These are phyloP conservation scores for Arion vulgaris DNA, from an alignment of 1,140 invertebrate genomes.

Conservation along the genomic window DNA sequence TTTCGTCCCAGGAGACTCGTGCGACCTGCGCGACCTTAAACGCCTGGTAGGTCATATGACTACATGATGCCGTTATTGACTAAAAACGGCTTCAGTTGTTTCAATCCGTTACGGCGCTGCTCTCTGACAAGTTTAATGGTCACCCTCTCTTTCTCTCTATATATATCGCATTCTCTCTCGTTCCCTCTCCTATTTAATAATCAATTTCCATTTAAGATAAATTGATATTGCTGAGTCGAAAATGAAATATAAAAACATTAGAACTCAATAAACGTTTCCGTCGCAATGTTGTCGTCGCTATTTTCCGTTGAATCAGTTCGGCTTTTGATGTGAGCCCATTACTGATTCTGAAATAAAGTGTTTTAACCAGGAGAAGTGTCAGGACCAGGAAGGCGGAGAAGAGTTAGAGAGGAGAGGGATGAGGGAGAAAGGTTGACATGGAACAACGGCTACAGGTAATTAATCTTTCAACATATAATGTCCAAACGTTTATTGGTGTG, in stretches of 20 bases:
- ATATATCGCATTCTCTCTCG: no score
- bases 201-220: constrained; percentile 35
- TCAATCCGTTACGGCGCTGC: background rate
- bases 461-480: constrained; percentile 28
- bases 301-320: background rate
- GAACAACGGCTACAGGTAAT: constrained; percentile 16
- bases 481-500: constrained; percentile 12
- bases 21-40: background rate
- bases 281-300: background rate
- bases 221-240: constrained; percentile 19
- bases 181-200: constrained; percentile 12
- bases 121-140: constrained; percentile 1
- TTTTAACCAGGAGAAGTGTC: constrained; percentile 1
- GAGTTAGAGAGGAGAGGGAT: background rate
- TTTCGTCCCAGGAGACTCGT: background rate
- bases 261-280: background rate
- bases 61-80: no score
- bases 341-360: background rate
- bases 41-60: background rate
- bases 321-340: constrained; percentile 10
- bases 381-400: background rate
- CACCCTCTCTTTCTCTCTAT: no score
- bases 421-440: background rate
- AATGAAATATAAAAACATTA: constrained; percentile 29
- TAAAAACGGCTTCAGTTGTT: background rate